phyloP scores from a whole-genome alignment of 2,888 invertebrate genomes.

The Alentia gelatinosa region DNA sequence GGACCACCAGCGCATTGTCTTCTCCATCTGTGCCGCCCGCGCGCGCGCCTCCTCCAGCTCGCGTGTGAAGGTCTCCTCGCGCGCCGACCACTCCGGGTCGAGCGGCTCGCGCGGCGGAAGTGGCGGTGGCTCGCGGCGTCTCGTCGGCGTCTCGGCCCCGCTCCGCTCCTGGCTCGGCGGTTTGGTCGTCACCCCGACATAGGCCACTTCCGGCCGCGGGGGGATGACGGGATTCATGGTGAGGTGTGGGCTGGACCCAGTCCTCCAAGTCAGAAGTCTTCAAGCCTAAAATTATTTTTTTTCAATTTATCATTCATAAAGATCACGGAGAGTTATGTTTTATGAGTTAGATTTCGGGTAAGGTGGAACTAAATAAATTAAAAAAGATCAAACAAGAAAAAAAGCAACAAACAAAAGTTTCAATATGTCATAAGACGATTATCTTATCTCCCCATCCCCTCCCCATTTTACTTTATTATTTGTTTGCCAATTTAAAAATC shows the following conservation, averaged over 20 bases:
- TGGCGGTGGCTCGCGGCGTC: conserved; percentile 64
- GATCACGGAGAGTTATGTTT: too few species aligned
- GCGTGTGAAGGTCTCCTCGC: conserved; percentile 64
- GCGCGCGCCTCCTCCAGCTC: conserved; percentile 97
- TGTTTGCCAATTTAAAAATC: too few species aligned
- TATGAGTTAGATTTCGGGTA: too few species aligned
- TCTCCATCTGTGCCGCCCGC: conserved; percentile 98
- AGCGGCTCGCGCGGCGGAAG: conserved; percentile 60
- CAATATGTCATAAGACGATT: too few species aligned
- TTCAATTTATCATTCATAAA: too few species aligned
- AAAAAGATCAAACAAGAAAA: too few species aligned
- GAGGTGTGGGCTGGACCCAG: neutral
- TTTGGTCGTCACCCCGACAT: conserved; percentile 59
- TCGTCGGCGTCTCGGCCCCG: neutral
- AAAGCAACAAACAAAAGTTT: too few species aligned
- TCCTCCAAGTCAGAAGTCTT: too few species aligned
- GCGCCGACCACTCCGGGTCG: conserved; percentile 60
- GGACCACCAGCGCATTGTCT: conserved; percentile 99
- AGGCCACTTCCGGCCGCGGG: conserved; percentile 58
- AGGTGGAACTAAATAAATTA: too few species aligned
- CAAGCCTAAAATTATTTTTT: too few species aligned
- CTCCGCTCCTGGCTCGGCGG: conserved; percentile 47
- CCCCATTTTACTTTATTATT: too few species aligned
- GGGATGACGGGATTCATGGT: conserved; percentile 57
- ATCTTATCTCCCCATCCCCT: too few species aligned